These are phyloP conservation scores for Falco punctatus DNA, from an alignment of 2,113 vertebrate species.

Conservation along the genomic window DNA sequence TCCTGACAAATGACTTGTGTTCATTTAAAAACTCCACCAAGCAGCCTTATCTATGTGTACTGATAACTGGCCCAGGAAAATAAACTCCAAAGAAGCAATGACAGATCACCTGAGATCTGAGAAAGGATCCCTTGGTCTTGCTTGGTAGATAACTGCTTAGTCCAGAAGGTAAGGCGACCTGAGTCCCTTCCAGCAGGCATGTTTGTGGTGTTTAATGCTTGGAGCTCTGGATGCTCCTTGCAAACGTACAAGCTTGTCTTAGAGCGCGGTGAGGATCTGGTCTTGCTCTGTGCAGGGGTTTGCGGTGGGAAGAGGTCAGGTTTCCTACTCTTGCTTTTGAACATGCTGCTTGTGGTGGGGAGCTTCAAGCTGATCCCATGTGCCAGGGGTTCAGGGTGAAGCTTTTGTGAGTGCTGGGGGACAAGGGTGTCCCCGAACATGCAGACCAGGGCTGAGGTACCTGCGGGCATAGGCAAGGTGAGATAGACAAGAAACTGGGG, in stretches of 20 bases:
- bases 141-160: neutral
- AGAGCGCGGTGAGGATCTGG: neutral
- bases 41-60: neutral
- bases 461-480: neutral
- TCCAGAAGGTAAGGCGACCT: neutral
- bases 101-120: neutral
- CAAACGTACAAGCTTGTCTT: neutral
- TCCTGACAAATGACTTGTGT: neutral
- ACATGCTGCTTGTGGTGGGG: neutral
- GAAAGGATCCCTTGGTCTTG: neutral
- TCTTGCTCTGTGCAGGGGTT: neutral
- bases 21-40: neutral
- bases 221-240: neutral
- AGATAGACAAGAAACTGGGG: neutral
- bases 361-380: neutral
- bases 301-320: neutral
- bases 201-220: neutral
- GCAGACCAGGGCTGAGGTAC: neutral
- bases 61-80: neutral
- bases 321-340: neutral
- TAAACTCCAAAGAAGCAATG: neutral
- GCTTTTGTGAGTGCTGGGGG: neutral
- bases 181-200: fast-evolving
- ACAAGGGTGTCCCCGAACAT: neutral
- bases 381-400: no score